Evolutionary conservation across 1,140 invertebrate genomes (phyloP), one percentile per base, ranked within the genome.

Genomic region (Cherax quadricarinatus): DNA sequence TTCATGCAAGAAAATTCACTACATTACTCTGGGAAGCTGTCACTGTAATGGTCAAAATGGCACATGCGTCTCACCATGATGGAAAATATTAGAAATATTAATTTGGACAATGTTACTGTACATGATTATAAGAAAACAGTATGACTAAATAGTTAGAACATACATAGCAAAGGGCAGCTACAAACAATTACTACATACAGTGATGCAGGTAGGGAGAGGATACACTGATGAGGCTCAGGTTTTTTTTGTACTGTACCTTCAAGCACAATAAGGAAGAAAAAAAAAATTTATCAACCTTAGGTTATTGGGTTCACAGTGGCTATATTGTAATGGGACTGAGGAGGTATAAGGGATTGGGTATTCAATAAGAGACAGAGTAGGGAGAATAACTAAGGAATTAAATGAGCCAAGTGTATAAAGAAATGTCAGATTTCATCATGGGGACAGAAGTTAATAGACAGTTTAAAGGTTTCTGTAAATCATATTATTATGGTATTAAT

Each of bases 81-180:
- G 70, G 24, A 75, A n/a, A 6, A 75, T 16, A 7, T 9, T 7
- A 5, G 62, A n/a, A n/a, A 30, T 75, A n/a, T n/a, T 75, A 75
- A 30, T 30, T 41, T 75, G n/a, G 30, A 75, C 24, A 75, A 75
- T 30, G 70, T 75, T 75, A 75, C n/a, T 1, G 24, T 75, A 75
- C 30, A 30, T 75, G 70, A 75, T 21, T 41, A 41, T 41, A 41
- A 41, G 30, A 75, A 75, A n/a, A 75, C 70, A 75, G 70, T 30
- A 75, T 24, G 24, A 30, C 24, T 12, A 30, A 21, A 75, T n/a
- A 75, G 24, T 21, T 30, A 41, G n/a, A 75, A 30, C 70, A 75
- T 30, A 75, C 24, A 75, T 75, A 30, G 70, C 70, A 75, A 75
- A 75, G n/a, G 70, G 70, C 30, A 75, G 21, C 24, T 75, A 75